phyloP scores from a whole-genome alignment of 2,113 vertebrate genomes.

The Pelusios castaneus region DNA sequence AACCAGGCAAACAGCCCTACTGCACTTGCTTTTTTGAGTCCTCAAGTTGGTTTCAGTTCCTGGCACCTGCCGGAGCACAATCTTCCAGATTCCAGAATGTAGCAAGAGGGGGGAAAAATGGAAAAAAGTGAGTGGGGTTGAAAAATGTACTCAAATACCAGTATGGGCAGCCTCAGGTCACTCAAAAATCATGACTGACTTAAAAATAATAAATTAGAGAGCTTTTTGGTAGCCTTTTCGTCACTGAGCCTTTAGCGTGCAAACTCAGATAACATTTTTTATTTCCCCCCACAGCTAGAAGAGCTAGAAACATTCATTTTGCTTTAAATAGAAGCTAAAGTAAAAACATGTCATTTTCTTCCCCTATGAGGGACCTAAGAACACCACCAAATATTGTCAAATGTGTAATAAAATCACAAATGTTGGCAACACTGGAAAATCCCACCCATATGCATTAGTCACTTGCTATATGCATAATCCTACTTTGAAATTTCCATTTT shows the following conservation, averaged over 20 bases:
- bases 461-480: neutral
- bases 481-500: neutral
- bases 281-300: neutral
- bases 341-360: neutral
- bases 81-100: neutral
- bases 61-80: neutral
- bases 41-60: neutral
- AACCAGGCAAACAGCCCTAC: neutral
- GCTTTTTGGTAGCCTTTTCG: neutral
- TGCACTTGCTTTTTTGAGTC: neutral
- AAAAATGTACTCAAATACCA: neutral
- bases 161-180: neutral
- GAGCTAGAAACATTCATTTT: accelerated
- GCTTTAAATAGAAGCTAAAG: accelerated
- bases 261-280: accelerated
- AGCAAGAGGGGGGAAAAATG: neutral
- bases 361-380: accelerated
- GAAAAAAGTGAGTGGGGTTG: neutral
- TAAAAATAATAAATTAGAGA: neutral
- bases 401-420: accelerated
- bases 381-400: neutral
- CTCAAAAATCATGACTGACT: neutral
- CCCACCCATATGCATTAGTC: neutral
- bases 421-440: neutral
- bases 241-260: neutral